These are phyloP conservation scores for Glyptemys insculpta DNA, from an alignment of 2,797 vertebrate genomes.

Conservation along the genomic window DNA sequence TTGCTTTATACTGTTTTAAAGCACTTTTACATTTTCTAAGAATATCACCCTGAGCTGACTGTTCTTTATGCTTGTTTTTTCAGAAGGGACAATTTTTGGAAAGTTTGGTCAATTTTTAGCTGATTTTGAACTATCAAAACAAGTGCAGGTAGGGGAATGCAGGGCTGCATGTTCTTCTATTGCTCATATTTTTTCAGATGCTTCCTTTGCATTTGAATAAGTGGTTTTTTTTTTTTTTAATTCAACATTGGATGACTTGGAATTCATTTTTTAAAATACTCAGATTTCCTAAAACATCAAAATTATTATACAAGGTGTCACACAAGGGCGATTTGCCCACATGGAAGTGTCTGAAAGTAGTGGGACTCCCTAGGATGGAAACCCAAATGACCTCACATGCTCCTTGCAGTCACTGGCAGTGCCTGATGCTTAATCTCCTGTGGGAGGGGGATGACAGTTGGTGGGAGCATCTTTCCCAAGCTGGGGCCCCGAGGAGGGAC, in stretches of 20 bases:
- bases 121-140: background rate
- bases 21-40: background rate
- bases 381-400: background rate
- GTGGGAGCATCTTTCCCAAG: background rate
- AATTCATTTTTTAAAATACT: background rate
- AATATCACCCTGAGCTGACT: background rate
- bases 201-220: background rate
- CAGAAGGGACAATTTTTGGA: background rate
- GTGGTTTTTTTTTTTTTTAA: background rate
- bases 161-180: rapidly evolving
- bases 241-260: background rate
- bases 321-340: background rate
- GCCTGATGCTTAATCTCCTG: rapidly evolving
- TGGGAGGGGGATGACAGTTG: background rate
- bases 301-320: background rate
- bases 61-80: background rate
- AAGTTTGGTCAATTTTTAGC: background rate
- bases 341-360: background rate
- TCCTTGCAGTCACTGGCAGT: background rate
- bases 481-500: background rate
- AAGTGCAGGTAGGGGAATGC: background rate
- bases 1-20: background rate
- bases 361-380: background rate
- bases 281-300: background rate
- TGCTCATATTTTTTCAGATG: background rate